Evolutionary conservation across 2,113 vertebrate genomes (phyloP), one percentile per base, ranked within the genome.

Genomic region (Hucho hucho): DNA sequence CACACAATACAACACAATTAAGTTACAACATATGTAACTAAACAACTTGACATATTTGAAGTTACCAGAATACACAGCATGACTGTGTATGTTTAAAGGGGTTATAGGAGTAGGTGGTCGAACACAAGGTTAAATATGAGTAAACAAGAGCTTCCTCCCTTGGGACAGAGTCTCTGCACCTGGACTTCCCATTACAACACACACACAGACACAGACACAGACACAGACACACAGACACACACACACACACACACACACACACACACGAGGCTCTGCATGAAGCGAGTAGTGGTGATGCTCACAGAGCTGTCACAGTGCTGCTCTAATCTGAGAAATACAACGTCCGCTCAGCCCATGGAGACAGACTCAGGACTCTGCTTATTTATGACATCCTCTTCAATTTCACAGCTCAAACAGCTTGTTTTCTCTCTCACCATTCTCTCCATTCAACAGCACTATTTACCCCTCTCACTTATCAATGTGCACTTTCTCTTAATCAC

Each of bases 401-500:
- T 53, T 53, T 53, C 14, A 53, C 49, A 53, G 49, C 59, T 63
- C 59, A n/a, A 63, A 63, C n/a, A n/a, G 20, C 59, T 24, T 25
- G 20, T 9, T n/a, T 32, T 26, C 7, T 47, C 29, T 25, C 26
- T 3, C 18, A 11, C n/a, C 70, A 69, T 18, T 13, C 12, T 22
- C 43, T 24, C 26, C 25, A 4, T 22, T 61, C 58, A 13, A 22
- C 18, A 7, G 20, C n/a, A n/a, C 64, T 58, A 58, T 9, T 37
- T 16, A n/a, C 70, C 37, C 58, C 7, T 56, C 69, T 58, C 69
- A 24, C 22, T 56, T 61, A 32, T 24, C 32, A 72, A 75, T 20
- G 22, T 72, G 75, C 82, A 67, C 75, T n/a, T 59, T n/a, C 56
- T n/a, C 56, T 59, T n/a, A 53, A 4, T 18, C 49, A 53, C 49